phyloP scores from a whole-genome alignment of 2,888 invertebrate species.

The Pandemis cinnamomeana region DNA sequence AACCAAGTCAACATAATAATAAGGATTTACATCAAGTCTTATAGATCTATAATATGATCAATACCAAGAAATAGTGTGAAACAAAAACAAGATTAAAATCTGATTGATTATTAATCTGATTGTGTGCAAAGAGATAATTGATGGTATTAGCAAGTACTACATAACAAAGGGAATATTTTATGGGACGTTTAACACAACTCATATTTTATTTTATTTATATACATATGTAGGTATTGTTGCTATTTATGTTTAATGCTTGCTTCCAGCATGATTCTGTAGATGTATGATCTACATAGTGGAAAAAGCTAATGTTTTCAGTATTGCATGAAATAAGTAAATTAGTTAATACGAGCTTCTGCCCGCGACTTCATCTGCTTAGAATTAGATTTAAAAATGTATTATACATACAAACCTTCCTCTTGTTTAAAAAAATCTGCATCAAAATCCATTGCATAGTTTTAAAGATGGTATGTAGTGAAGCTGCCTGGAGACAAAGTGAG shows the following conservation, averaged over 20 bases:
- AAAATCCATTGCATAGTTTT: too few species aligned
- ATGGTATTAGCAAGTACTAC: neutral
- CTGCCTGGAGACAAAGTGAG: too few species aligned
- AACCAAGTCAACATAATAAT: constrained; percentile 6
- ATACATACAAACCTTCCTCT: too few species aligned
- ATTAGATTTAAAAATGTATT: too few species aligned
- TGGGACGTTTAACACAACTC: constrained; percentile 11
- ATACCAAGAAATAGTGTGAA: neutral
- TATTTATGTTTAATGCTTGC: constrained; percentile 1
- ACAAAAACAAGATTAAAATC: constrained; percentile 3
- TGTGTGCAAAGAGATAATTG: neutral
- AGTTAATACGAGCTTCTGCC: too few species aligned
- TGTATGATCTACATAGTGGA: neutral
- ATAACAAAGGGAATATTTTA: neutral
- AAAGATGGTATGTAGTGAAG: too few species aligned
- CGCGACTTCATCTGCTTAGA: too few species aligned
- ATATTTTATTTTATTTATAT: constrained; percentile 47
- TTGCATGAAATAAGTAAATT: neutral
- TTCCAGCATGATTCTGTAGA: constrained; percentile 3
- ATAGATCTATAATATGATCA: constrained; percentile 7
- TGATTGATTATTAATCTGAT: neutral
- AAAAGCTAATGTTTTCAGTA: neutral
- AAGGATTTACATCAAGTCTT: constrained; percentile 1
- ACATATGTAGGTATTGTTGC: neutral
- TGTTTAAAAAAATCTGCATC: too few species aligned